These are phyloP conservation scores for Xestia ashworthii DNA, from an alignment of 2,888 invertebrate genomes.

Conservation along the genomic window DNA sequence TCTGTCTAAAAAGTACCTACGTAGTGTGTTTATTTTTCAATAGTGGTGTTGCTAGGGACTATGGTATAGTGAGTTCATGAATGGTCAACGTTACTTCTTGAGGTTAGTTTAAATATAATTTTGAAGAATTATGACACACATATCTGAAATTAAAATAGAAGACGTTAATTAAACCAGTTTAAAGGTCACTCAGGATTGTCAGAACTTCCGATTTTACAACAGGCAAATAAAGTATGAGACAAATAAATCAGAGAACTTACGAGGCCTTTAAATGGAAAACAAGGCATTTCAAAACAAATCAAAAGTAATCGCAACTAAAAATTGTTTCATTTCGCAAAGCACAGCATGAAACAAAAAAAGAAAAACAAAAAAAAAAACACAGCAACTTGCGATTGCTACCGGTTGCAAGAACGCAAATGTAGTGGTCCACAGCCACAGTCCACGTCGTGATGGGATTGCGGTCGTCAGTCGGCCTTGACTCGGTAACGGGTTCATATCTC, in stretches of 20 bases:
- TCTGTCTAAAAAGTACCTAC: too few species aligned
- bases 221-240: background rate
- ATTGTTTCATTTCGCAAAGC: slow-evolving; percentile 18
- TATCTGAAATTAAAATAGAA: background rate
- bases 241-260: background rate
- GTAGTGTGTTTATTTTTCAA: too few species aligned
- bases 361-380: slow-evolving; percentile 10
- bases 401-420: slow-evolving; percentile 54
- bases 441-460: slow-evolving; percentile 70
- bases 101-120: background rate
- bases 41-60: too few species aligned
- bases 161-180: background rate
- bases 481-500: slow-evolving; percentile 75
- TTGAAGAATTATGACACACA: background rate
- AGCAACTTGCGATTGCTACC: slow-evolving; percentile 22
- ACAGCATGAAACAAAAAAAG: background rate
- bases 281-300: background rate
- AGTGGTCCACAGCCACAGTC: slow-evolving; percentile 36
- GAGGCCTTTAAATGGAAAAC: background rate
- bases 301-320: background rate
- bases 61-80: background rate
- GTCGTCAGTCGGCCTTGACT: slow-evolving; percentile 80
- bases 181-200: background rate
- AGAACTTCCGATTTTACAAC: background rate
- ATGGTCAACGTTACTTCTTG: background rate